Evolutionary conservation across 1,140 invertebrate species (phyloP), one percentile per base, ranked within the genome.

Genomic region (Cydia fagiglandana): DNA sequence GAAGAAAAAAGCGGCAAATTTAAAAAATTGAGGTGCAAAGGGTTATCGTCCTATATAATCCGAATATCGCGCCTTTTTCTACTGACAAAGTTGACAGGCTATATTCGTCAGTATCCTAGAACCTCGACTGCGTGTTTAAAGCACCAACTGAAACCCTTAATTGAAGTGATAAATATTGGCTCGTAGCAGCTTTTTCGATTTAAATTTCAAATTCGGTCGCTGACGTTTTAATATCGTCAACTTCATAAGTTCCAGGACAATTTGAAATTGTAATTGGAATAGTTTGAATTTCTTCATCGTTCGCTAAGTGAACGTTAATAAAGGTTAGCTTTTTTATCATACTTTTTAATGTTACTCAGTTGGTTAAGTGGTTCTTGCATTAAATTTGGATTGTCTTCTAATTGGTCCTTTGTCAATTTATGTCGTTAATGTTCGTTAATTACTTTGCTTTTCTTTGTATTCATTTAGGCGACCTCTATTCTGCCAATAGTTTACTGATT

Each of bases 281-380:
- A 61, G 28, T 70, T 70, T 70, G 30, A 70, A 70, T 70, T 70
- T 70, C 66, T 70, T 70, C 66, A 70, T 45, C 34, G 66, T 70
- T 17, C 66, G 34, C 30, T 41, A 38, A 61, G 56, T 61, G 56
- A 61, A 24, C 56, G 9, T 61, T 61, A 61, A 24, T 61, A 61
- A 61, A 61, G 17, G 56, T 61, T 61, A 61, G 20, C 20, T 61
- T 61, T 61, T 61, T 61, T 24, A n/a, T 24, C 15, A 20, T 24
- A 24, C 20, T 61, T 61, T 61, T 61, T 61, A 61, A 24, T 24
- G 56, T 17, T 53, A 17, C 12, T 20, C n/a, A 2, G 5, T 20
- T 9, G 53, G n/a, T 6, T 61, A 61, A 61, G 56, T 61, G 56
- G 17, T 61, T 24, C 9, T 24, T 56, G 53, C n/a, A 15, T 17